phyloP scores from a whole-genome alignment of 2,797 vertebrate species.

The Caiman crocodilus region DNA sequence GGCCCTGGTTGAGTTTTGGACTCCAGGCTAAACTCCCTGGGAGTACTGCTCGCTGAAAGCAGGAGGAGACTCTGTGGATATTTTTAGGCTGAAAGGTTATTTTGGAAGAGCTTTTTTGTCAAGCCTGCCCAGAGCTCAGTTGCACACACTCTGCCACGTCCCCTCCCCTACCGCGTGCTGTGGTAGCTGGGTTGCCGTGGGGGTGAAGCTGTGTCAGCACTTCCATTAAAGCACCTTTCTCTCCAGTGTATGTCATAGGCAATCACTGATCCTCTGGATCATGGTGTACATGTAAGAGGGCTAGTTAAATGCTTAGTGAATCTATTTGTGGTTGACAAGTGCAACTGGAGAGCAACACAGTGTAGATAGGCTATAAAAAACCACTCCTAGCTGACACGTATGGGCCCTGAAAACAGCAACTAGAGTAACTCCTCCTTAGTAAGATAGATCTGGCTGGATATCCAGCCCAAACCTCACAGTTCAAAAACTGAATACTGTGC shows the following conservation, averaged over 20 bases:
- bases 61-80: neutral
- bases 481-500: slow-evolving; percentile 30
- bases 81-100: slow-evolving; percentile 47
- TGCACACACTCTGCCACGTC: neutral
- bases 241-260: neutral
- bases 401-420: slow-evolving; percentile 8
- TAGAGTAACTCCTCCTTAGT: slow-evolving; percentile 37
- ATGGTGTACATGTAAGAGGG: too few species aligned
- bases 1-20: neutral
- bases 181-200: neutral
- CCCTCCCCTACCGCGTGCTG: neutral
- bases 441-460: slow-evolving; percentile 2
- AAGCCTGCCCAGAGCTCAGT: neutral
- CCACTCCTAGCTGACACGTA: slow-evolving; percentile 35
- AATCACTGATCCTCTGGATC: too few species aligned
- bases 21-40: neutral
- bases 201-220: slow-evolving; percentile 19
- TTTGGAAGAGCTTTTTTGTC: slow-evolving; percentile 29
- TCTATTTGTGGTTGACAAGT: too few species aligned
- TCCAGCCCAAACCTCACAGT: slow-evolving; percentile 12
- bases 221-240: slow-evolving; percentile 41
- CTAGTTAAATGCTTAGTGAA: too few species aligned
- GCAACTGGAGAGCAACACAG: too few species aligned
- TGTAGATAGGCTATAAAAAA: slow-evolving; percentile 31
- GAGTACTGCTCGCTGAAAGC: neutral